phyloP scores from a whole-genome alignment of 2,113 vertebrate genomes.

The Nothocercus julius region DNA sequence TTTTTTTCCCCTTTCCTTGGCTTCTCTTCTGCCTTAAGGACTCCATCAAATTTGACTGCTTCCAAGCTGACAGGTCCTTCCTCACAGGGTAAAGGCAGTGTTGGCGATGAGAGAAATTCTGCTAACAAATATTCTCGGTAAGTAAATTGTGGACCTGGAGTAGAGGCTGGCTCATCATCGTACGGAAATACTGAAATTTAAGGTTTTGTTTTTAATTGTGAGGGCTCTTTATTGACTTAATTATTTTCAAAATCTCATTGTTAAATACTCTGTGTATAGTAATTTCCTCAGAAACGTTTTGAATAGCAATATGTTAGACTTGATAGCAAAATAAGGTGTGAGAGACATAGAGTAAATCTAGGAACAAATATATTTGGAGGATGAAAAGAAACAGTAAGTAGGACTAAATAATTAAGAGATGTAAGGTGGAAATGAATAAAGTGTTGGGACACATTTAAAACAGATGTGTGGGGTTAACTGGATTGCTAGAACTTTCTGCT shows the following conservation, averaged over 20 bases:
- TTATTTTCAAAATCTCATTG: neutral
- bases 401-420: neutral
- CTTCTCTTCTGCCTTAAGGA: constrained; percentile 75
- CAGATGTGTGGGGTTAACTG: neutral
- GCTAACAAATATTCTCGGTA: constrained; percentile 84
- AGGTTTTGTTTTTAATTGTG: neutral
- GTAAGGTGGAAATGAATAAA: neutral
- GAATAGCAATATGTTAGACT: neutral
- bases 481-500: neutral
- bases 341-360: neutral
- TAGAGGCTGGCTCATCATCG: neutral
- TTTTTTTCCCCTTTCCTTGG: constrained; percentile 60
- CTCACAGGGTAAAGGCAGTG: constrained; percentile 82
- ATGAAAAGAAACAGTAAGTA: neutral
- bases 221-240: neutral
- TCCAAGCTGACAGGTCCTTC: constrained; percentile 80
- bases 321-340: neutral
- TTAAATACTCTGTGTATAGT: neutral
- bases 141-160: constrained; percentile 57
- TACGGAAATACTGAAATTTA: neutral
- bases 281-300: neutral
- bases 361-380: neutral
- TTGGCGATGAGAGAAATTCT: constrained; percentile 83
- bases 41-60: constrained; percentile 80
- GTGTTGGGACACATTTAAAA: neutral